Percentiles rank a stretch among this genome's conserved stretches.
phyloP scores from a whole-genome alignment of 2,797 vertebrate species.

The Urophycis tenuis region DNA sequence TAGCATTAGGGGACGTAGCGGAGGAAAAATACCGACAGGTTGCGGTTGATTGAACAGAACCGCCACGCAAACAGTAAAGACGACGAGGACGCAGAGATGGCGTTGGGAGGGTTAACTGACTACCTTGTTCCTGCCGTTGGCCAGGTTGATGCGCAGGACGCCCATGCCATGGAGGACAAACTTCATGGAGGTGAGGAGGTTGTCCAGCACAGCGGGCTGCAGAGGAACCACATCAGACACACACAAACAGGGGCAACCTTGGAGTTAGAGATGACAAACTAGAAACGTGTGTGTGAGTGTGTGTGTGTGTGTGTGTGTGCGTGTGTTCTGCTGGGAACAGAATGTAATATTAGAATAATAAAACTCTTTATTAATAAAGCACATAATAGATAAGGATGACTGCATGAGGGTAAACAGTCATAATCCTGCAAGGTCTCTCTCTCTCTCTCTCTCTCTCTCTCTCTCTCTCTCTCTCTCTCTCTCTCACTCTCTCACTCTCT shows the following conservation, averaged over 20 bases:
- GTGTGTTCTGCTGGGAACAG: not conserved
- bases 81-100: not conserved
- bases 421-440: not conserved
- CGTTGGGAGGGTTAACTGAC: not conserved
- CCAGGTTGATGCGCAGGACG: conserved; percentile 69
- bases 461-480: too few relatives aligned
- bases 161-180: conserved; percentile 78
- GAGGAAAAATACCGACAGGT: not conserved
- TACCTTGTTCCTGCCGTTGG: conserved; percentile 72
- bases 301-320: conserved; percentile 11
- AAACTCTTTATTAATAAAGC: too few relatives aligned
- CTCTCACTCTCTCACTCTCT: not conserved
- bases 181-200: conserved; percentile 77
- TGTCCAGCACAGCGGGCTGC: conserved; percentile 73
- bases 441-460: too few relatives aligned
- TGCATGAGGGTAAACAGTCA: too few relatives aligned
- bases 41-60: not conserved
- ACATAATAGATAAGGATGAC: too few relatives aligned
- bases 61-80: not conserved
- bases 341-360: not conserved
- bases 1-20: not conserved
- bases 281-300: conserved; percentile 6
- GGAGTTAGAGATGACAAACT: not conserved
- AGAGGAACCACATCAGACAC: conserved; percentile 13
- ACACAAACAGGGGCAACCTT: not conserved